Evolutionary conservation across 2,888 invertebrate genomes (phyloP).

Genomic region (Dicyrtomina minuta): DNA sequence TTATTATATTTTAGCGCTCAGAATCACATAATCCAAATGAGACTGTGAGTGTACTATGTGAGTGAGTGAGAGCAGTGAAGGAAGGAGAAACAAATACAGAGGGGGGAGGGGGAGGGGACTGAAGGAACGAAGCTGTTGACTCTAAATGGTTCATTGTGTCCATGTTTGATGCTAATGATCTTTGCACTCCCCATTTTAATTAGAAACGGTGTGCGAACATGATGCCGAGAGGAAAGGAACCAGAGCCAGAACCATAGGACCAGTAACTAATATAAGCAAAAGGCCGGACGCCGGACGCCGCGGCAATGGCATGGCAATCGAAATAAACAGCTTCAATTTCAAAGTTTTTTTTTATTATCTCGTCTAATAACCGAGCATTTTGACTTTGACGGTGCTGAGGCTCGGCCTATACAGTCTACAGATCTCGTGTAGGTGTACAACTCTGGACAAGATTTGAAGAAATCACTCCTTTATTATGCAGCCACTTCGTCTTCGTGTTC

Average conservation of each 20-base stretch:
- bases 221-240: too few species aligned
- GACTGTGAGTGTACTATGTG: too few species aligned
- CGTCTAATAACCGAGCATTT: background rate
- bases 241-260: too few species aligned
- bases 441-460: background rate
- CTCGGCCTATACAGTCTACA: background rate
- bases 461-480: background rate
- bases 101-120: background rate
- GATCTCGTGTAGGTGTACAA: background rate
- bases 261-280: background rate
- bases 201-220: constrained; percentile 21
- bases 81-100: background rate
- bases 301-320: background rate
- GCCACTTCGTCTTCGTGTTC: too few species aligned
- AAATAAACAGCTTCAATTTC: background rate
- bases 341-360: background rate
- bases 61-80: too few species aligned
- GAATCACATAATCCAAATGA: too few species aligned
- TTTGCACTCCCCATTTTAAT: constrained; percentile 30
- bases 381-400: too few species aligned
- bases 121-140: constrained; percentile 25
- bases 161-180: constrained; percentile 28
- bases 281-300: background rate
- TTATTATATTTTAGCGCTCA: too few species aligned
- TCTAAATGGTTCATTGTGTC: constrained; percentile 26